phyloP scores from a whole-genome alignment of 2,888 invertebrate species.

The Leptopilina drosophilae region DNA sequence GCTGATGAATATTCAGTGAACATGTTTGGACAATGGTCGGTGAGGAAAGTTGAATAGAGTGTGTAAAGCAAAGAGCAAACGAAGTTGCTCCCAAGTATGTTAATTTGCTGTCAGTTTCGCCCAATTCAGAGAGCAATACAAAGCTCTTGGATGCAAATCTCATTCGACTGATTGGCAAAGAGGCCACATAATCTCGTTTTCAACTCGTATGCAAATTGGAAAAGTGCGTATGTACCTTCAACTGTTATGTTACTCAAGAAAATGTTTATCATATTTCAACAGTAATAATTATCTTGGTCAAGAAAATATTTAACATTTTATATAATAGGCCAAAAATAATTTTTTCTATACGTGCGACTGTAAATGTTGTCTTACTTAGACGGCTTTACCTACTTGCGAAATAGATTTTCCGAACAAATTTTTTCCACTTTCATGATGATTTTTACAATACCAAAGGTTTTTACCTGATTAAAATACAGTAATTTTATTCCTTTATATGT shows the following conservation, averaged over 20 bases:
- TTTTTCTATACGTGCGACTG: no score
- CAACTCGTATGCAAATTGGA: neutral
- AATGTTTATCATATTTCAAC: neutral
- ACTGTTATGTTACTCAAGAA: neutral
- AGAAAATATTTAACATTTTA: no score
- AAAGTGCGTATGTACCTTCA: neutral
- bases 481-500: no score
- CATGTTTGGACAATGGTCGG: no score
- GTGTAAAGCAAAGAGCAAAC: neutral
- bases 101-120: neutral
- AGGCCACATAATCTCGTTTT: neutral
- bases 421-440: no score
- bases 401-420: no score
- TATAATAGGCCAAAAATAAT: no score
- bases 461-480: no score
- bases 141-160: neutral
- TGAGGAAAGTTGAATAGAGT: neutral
- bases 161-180: neutral
- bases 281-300: no score
- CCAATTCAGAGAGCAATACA: neutral
- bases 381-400: no score
- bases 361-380: no score
- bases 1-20: neutral
- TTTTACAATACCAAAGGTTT: no score
- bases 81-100: neutral